Evolutionary conservation across 2,888 invertebrate genomes (phyloP), one percentile per base, ranked within the genome.

Genomic region (Drosophila suboccidentalis): DNA sequence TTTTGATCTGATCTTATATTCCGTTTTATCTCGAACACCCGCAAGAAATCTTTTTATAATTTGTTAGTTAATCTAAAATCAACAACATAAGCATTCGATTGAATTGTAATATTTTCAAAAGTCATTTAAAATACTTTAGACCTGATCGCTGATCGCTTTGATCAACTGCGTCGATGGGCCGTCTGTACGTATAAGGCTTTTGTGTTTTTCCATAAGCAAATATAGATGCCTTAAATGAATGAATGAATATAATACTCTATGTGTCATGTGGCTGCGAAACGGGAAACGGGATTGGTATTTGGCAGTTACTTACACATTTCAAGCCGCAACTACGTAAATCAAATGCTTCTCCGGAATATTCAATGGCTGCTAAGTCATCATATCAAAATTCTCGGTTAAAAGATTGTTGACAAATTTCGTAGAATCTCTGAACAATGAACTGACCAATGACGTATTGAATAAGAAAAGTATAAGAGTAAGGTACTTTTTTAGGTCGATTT

Each of bases 291-390:
- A 47, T 58, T 71, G 9, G 9, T 29, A 3, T 36, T 61, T 41
- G 39, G 26, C 10, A 38, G 44, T 36, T n/a, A 19, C 15, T 38
- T 68, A 59, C 55, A 47, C n/a, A 60, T 36, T 49, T 26, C 9
- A 9, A 51, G 46, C 19, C 29, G 26, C 32, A 41, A 47, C 32
- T 60, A 63, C 41, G 62, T 43, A 63, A 59, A 34, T 39, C 15
- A 13, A 34, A 38, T 15, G 1, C 10, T 65, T 51, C 10, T 32
- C 44, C 2, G 19, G 17, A 60, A 63, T 17, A 17, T 44, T 58
- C n/a, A 19, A 1, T 8, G 32, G 5, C 19, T 17, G 39, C 44
- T 41, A 39, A 50, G 59, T 61, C 74, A 73, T 53, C 22, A 17
- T 11, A 1, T 9, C 8, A 5, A 59, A 59, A 6, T 49, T 57